Evolutionary conservation across 2,797 vertebrate species (phyloP).

Genomic region (Melanotaenia trifasciata): DNA sequence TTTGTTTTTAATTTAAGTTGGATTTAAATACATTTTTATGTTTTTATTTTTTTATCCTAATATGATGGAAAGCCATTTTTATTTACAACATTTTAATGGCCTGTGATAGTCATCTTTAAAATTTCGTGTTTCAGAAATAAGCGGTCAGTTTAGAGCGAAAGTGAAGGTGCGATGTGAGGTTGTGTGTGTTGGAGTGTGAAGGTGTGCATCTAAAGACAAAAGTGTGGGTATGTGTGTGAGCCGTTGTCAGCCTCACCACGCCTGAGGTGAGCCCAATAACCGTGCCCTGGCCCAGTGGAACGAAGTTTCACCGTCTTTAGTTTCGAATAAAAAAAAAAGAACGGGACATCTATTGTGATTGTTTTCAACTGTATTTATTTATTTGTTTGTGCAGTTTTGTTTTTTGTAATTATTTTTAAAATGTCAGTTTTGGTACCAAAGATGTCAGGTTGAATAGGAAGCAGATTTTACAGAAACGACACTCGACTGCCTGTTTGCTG

Average conservation of each 20-base stretch:
- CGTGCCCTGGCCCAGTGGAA: constrained; percentile 66
- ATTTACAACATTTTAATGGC: neutral
- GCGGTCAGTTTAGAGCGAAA: constrained; percentile 51
- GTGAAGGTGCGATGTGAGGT: constrained; percentile 56
- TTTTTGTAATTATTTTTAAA: constrained; percentile 3
- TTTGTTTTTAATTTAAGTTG: neutral
- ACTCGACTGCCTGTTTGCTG: constrained; percentile 43
- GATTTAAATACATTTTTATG: neutral
- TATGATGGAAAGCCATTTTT: neutral
- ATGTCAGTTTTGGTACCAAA: constrained; percentile 9
- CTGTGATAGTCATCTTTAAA: constrained; percentile 13
- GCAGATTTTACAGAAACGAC: constrained; percentile 11
- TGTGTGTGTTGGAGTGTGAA: constrained; percentile 72
- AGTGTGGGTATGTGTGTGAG: constrained; percentile 39
- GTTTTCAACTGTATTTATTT: constrained; percentile 8
- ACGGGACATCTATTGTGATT: constrained; percentile 55
- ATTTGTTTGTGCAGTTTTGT: constrained; percentile 17
- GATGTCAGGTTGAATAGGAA: constrained; percentile 35
- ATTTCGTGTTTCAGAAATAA: constrained; percentile 31
- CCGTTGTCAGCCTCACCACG: constrained; percentile 64
- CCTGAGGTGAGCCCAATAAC: constrained; percentile 79
- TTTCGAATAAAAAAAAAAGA: constrained; percentile 63
- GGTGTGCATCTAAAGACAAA: constrained; percentile 65
- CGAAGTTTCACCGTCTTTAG: constrained; percentile 67
- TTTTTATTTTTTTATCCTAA: neutral